Conservation (phyloP, 2,113 vertebrate genomes). For the Apeltes quadracus region DNA sequence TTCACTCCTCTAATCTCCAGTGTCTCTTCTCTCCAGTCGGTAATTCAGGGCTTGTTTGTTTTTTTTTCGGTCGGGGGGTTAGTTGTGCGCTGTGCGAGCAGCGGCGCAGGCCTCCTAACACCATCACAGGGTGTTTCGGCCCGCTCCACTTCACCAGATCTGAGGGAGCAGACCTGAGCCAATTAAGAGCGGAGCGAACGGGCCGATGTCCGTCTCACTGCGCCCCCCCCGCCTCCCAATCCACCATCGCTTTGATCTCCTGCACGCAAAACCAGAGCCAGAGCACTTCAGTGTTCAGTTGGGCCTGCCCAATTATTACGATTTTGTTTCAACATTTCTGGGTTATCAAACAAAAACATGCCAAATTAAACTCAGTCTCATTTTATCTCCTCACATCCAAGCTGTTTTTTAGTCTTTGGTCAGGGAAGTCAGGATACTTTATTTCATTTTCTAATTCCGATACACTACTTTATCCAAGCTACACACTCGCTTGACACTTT, state of each 20-base stretch:
- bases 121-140: slow-evolving; percentile 71
- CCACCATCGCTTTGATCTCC: slow-evolving; percentile 71
- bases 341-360: slow-evolving; percentile 64
- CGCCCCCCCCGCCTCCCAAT: slow-evolving; percentile 35
- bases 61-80: slow-evolving; percentile 35
- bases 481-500: neutral
- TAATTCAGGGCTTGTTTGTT: slow-evolving; percentile 60
- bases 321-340: slow-evolving; percentile 69
- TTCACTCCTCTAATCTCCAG: slow-evolving; percentile 33
- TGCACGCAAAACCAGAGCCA: slow-evolving; percentile 68
- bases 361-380: slow-evolving; percentile 61
- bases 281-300: slow-evolving; percentile 56
- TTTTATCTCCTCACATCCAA: slow-evolving; percentile 37
- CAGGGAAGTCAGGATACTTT: slow-evolving; percentile 9
- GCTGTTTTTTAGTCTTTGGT: slow-evolving; percentile 2
- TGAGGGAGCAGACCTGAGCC: slow-evolving; percentile 71
- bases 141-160: slow-evolving; percentile 78
- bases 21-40: slow-evolving; percentile 50
- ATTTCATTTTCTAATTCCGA: neutral
- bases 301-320: slow-evolving; percentile 74
- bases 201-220: slow-evolving; percentile 67
- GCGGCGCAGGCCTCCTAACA: slow-evolving; percentile 63
- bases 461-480: neutral
- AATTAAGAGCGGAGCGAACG: slow-evolving; percentile 71
- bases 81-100: slow-evolving; percentile 41